A percentile compares a stretch with the other conserved stretches of the same genome.
Conservation (phyloP, 2,888 invertebrate species). For the Phytoseiulus persimilis region DNA sequence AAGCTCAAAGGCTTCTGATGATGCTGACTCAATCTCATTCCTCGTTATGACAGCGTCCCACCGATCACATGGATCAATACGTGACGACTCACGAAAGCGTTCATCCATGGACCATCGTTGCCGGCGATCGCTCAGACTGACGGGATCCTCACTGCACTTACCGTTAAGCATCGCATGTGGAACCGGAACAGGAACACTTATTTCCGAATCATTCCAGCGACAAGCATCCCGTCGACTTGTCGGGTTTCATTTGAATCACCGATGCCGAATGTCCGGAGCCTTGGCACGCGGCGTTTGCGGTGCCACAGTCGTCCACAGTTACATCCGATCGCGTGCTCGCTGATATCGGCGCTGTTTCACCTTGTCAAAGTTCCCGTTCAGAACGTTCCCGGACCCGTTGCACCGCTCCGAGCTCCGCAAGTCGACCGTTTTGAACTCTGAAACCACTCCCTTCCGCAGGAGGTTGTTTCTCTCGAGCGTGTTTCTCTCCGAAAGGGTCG, state of each 20-base stretch:
- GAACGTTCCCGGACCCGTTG: neutral
- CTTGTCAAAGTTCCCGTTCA: neutral
- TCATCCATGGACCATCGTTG: no score
- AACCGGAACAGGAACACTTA: neutral
- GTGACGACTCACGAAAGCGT: no score
- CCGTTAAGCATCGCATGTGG: neutral
- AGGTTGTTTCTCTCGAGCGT: neutral
- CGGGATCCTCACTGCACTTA: neutral
- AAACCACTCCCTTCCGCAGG: neutral
- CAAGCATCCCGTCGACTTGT: neutral
- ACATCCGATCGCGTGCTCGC: neutral
- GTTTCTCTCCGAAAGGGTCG: neutral
- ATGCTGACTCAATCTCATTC: no score
- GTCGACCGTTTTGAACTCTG: no score
- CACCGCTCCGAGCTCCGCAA: neutral
- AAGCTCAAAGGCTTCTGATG: no score
- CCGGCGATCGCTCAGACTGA: no score
- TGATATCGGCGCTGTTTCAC: neutral
- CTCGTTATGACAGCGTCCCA: no score
- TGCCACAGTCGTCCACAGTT: neutral
- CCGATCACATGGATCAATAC: no score
- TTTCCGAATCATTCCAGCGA: neutral
- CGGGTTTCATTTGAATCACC: neutral
- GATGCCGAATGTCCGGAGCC: neutral
- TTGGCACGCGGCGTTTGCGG: neutral